Evolutionary conservation across 1,140 invertebrate species (phyloP).

Genomic region (Sarcophaga peregrina): DNA sequence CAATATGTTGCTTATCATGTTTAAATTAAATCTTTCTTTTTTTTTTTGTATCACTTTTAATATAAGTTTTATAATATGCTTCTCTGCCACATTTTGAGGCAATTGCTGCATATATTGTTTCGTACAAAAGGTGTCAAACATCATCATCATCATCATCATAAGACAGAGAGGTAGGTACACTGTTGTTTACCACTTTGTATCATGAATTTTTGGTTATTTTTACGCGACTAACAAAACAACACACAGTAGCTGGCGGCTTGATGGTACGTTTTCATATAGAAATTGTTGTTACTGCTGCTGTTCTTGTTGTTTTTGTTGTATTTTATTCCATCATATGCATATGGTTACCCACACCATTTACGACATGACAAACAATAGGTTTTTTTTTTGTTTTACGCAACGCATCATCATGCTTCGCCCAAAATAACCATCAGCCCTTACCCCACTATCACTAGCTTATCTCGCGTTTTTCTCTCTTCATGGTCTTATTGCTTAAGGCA

Average conservation of each 20-base stretch:
- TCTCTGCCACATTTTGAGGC: too few relatives aligned
- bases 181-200: not conserved
- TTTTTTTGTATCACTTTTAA: too few relatives aligned
- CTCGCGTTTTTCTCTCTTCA: not conserved
- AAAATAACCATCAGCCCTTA: not conserved
- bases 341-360: not conserved
- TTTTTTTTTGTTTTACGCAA: too few relatives aligned
- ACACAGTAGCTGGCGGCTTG: not conserved
- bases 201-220: conserved; percentile 17
- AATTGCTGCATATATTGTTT: too few relatives aligned
- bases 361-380: not conserved
- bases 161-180: not conserved
- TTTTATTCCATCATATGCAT: not conserved
- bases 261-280: not conserved
- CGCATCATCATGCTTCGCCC: too few relatives aligned
- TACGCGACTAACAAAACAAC: too few relatives aligned
- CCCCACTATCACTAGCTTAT: not conserved
- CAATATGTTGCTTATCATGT: too few relatives aligned
- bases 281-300: not conserved
- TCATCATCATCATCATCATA: not conserved
- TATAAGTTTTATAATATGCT: too few relatives aligned
- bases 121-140: conserved; percentile 3
- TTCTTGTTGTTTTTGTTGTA: not conserved
- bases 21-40: too few relatives aligned
- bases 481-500: conserved; percentile 4